Base-by-base conservation (phyloP, 2,113 vertebrate species). In the Hucho hucho region DNA sequence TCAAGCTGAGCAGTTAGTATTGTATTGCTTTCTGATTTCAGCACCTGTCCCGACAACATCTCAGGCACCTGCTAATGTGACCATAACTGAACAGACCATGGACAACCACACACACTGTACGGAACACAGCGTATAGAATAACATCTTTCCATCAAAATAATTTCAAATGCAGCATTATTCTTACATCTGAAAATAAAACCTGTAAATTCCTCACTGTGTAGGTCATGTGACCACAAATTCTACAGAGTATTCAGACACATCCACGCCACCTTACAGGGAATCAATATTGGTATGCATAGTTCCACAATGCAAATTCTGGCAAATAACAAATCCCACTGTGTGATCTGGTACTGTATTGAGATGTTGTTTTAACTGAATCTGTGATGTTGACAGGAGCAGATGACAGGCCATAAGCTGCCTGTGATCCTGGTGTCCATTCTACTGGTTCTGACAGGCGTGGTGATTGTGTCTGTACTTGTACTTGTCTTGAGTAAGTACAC, bases 401-500 rank as follows among this genome's bases (percentile, higher is more conserved):
- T 3, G 4, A 13, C 37, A 29, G 20, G 14, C 1, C 24, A 25
- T 14, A n/a, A 70, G 3, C 58, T 20, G 20, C 18, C 70, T 66
- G 46, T 69, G 7, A 64, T 74, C n/a, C 20, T 78, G 56, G 72
- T 80, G 49, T 73, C 76, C n/a, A 28, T 77, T 24, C 20, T 71
- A 25, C 70, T 84, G 63, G 28, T 77, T 29, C 14, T 83, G 24
- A 4, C 80, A 59, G 29, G 18, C 61, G 18, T 81, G 13, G 49
- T 24, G 6, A 18, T 20, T 26, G 61, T 75, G 43, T 53, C 56
- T 71, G 25, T 67, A 47, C 47, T 43, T 72, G 49, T 82, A n/a
- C n/a, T n/a, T 16, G 32, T 37, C 32, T 64, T 78, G 3, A 70
- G 80, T 77, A 29, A 77, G 84, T 83, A 66, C 5, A 68, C 11